Conservation (phyloP, 2,888 invertebrate genomes). For the Philhelius pedissequus region DNA sequence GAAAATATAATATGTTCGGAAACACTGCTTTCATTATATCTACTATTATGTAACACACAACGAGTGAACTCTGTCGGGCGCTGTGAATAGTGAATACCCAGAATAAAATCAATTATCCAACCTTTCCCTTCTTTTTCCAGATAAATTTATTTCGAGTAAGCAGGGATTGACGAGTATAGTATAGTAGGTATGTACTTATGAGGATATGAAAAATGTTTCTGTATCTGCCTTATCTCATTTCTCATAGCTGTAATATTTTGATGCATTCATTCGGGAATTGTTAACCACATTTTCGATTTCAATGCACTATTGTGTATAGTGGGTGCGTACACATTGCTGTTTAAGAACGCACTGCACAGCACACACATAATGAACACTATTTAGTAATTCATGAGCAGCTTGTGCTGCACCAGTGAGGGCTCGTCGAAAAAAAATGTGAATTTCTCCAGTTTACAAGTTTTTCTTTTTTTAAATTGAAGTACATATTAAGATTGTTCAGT, state of each 20-base stretch:
- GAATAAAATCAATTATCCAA: not conserved
- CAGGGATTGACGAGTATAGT: not conserved
- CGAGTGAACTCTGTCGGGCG: not conserved
- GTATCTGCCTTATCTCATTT: not conserved
- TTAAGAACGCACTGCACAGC: not conserved
- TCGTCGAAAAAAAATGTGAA: not conserved
- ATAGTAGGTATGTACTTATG: not conserved
- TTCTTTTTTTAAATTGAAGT: no score
- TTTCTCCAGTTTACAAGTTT: no score
- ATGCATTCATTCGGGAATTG: not conserved
- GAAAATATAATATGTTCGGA: no score
- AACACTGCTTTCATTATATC: no score
- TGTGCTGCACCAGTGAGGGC: slow-evolving; percentile 1
- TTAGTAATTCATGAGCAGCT: not conserved
- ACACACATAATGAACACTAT: not conserved
- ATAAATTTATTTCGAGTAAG: not conserved
- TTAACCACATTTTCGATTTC: not conserved
- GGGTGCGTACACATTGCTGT: no score
- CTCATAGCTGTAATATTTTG: not conserved
- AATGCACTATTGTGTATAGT: no score
- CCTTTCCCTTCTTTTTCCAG: not conserved
- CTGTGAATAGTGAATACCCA: not conserved
- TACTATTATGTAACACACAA: no score
- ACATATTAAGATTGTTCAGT: no score
- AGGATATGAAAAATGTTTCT: not conserved